A percentile compares a stretch with the other conserved stretches of the same genome.
Evolutionary conservation across 2,888 invertebrate species (phyloP).

Genomic region (Lycia hirtaria): DNA sequence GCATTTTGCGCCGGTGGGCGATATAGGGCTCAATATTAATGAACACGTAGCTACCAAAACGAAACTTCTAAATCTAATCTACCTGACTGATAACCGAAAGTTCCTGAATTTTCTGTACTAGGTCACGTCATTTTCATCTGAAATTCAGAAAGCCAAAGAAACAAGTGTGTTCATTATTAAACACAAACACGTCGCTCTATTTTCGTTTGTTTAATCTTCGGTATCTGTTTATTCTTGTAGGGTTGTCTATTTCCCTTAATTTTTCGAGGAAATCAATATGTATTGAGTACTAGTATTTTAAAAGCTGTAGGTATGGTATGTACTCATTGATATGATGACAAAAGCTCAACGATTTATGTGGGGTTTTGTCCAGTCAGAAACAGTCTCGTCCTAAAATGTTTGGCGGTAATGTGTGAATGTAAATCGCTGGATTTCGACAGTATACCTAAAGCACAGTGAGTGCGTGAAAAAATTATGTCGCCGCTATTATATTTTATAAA

Average conservation of each 20-base stretch:
- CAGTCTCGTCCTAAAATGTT: slow-evolving; percentile 28
- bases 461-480: no score
- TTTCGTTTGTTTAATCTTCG: slow-evolving; percentile 70
- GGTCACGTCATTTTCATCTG: slow-evolving; percentile 41
- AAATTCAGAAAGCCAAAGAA: slow-evolving; percentile 57
- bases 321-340: not conserved
- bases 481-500: no score
- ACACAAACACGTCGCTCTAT: slow-evolving; percentile 62
- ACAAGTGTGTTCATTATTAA: slow-evolving; percentile 54
- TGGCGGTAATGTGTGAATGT: slow-evolving; percentile 27
- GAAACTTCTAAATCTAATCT: not conserved
- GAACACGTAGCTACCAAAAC: no score
- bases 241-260: slow-evolving; percentile 46
- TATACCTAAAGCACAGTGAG: no score
- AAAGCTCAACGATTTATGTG: slow-evolving; percentile 8
- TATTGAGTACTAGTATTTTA: no score
- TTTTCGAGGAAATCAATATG: slow-evolving; percentile 11
- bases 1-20: no score
- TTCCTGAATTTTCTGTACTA: not conserved
- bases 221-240: slow-evolving; percentile 50
- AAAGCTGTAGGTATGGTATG: no score
- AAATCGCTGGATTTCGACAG: slow-evolving; percentile 32
- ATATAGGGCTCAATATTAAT: no score
- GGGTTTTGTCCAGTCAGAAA: slow-evolving; percentile 18
- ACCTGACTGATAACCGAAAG: not conserved